phyloP scores from a whole-genome alignment of 2,888 invertebrate species.

The Heteropelma amictum region DNA sequence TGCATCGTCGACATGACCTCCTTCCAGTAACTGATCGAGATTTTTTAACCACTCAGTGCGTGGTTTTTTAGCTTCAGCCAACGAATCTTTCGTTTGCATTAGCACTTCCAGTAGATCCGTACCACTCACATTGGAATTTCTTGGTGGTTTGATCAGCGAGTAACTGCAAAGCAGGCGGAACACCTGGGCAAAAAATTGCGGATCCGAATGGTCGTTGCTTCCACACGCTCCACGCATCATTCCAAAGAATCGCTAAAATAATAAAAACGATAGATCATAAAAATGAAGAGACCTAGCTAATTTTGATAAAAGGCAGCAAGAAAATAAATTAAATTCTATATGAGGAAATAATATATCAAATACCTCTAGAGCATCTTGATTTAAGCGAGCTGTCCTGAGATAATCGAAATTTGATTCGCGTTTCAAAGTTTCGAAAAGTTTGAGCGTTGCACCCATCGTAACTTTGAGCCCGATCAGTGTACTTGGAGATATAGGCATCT shows the following conservation, averaged over 20 bases:
- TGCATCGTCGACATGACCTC: not conserved
- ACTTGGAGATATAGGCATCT: not conserved
- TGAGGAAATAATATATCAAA: not conserved
- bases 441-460: not conserved
- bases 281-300: too few species aligned
- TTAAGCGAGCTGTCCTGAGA: constrained; percentile 1
- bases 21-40: not conserved
- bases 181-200: constrained; percentile 47
- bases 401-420: not conserved
- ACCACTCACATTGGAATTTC: not conserved
- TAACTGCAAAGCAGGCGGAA: not conserved
- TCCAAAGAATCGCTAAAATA: constrained; percentile 57
- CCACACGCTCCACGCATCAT: constrained; percentile 56
- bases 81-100: not conserved
- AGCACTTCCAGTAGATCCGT: not conserved
- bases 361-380: constrained; percentile 8
- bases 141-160: not conserved
- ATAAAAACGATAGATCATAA: too few species aligned
- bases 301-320: too few species aligned
- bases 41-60: not conserved
- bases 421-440: not conserved
- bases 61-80: not conserved
- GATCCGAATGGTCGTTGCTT: constrained; percentile 57
- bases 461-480: constrained; percentile 3
- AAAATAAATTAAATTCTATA: too few species aligned